A percentile compares a stretch with the other conserved stretches of the same genome.
These are phyloP conservation scores for Tupiocoris notatus DNA, from an alignment of 2,888 invertebrate species.

Conservation along the genomic window DNA sequence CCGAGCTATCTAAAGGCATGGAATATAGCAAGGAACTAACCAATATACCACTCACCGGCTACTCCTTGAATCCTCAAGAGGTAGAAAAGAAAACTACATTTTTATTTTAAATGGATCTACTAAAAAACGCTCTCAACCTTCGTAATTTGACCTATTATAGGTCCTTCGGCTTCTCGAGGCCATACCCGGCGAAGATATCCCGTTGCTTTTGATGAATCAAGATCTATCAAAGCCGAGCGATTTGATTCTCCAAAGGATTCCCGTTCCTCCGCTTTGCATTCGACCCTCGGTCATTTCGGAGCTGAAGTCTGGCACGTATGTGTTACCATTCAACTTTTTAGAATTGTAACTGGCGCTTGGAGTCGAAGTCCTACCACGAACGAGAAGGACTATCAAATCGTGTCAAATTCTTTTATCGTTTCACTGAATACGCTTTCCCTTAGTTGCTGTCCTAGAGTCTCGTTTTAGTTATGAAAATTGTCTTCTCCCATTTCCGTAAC, in stretches of 20 bases:
- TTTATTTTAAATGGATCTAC: too few relatives aligned
- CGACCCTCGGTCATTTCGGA: conserved; percentile 95
- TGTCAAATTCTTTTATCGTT: too few relatives aligned
- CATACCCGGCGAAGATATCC: conserved; percentile 62
- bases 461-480: too few relatives aligned
- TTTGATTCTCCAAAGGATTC: conserved; percentile 84
- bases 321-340: conserved; percentile 48
- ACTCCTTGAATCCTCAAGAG: conserved; percentile 52
- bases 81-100: conserved; percentile 51
- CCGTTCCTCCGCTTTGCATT: conserved; percentile 96
- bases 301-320: conserved; percentile 88
- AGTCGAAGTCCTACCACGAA: too few relatives aligned
- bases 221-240: conserved; percentile 72
- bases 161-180: conserved; percentile 59
- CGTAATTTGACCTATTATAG: conserved; percentile 40
- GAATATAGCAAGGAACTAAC: conserved; percentile 82
- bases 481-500: too few relatives aligned
- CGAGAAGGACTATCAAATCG: neutral
- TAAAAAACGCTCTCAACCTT: too few relatives aligned
- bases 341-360: neutral
- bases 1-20: conserved; percentile 68
- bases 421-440: too few relatives aligned
- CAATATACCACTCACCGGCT: conserved; percentile 63
- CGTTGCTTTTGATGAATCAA: conserved; percentile 62
- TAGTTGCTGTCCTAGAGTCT: too few relatives aligned